Conservation (phyloP, 1,140 invertebrate genomes). For the Diorhabda sublineata region DNA sequence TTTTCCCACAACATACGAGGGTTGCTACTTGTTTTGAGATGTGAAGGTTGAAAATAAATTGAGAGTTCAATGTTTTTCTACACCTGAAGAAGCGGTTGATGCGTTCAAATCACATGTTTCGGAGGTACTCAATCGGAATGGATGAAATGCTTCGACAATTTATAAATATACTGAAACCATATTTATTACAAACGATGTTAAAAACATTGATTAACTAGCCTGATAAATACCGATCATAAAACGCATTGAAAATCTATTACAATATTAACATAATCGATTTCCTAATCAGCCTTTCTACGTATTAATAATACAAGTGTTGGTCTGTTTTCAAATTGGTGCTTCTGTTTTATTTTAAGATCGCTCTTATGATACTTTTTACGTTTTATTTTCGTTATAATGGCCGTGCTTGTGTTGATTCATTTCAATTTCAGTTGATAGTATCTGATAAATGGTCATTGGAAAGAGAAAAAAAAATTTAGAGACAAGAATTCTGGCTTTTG, state of each 20-base stretch:
- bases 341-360: conserved; percentile 2
- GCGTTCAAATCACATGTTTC: too few species aligned
- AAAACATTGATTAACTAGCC: too few species aligned
- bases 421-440: neutral
- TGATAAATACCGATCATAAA: too few species aligned
- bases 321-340: neutral
- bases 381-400: conserved; percentile 3
- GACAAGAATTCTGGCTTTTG: neutral
- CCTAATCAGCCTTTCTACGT: neutral
- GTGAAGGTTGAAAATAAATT: too few species aligned
- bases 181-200: too few species aligned
- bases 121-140: too few species aligned
- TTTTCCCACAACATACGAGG: too few species aligned
- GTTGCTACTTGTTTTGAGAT: too few species aligned
- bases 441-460: neutral
- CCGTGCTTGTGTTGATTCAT: conserved; percentile 2
- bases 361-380: conserved; percentile 1
- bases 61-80: too few species aligned
- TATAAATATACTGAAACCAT: too few species aligned
- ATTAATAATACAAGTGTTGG: neutral
- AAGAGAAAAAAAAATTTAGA: neutral
- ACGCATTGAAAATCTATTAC: neutral
- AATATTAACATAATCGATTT: neutral
- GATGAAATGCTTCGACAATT: too few species aligned
- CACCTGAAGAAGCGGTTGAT: too few species aligned